Evolutionary conservation across 2,113 vertebrate species (phyloP).

Genomic region (Oreochromis aureus): DNA sequence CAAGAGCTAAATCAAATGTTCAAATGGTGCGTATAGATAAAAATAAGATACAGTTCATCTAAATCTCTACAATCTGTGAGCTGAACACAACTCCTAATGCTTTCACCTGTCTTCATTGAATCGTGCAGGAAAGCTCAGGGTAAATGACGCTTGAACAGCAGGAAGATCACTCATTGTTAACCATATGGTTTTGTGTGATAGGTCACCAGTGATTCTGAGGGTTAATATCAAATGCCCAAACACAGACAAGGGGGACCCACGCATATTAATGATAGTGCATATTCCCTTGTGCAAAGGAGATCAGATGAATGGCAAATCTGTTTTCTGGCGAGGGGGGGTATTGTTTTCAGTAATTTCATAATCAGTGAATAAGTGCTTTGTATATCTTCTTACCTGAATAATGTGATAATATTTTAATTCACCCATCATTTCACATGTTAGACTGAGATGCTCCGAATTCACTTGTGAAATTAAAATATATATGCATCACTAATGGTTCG

Average conservation of each 20-base stretch:
- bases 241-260: slow-evolving; percentile 48
- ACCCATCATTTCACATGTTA: neutral
- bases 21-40: neutral
- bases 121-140: slow-evolving; percentile 18
- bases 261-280: slow-evolving; percentile 60
- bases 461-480: slow-evolving; percentile 10
- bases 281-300: slow-evolving; percentile 29
- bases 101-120: slow-evolving; percentile 9
- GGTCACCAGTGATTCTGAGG: slow-evolving; percentile 55
- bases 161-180: slow-evolving; percentile 66
- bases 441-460: neutral
- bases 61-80: neutral
- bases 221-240: slow-evolving; percentile 68
- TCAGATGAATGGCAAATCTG: neutral
- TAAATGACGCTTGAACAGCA: slow-evolving; percentile 75
- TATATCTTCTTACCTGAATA: neutral
- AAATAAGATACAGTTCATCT: neutral
- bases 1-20: neutral
- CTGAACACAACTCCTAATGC: neutral
- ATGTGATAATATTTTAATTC: neutral
- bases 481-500: slow-evolving; percentile 18
- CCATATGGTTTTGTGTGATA: slow-evolving; percentile 58
- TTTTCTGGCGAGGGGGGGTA: neutral
- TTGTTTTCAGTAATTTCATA: neutral
- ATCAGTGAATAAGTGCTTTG: neutral